These are phyloP conservation scores for Drosophila recens DNA, from an alignment of 2,888 invertebrate genomes.

Conservation along the genomic window DNA sequence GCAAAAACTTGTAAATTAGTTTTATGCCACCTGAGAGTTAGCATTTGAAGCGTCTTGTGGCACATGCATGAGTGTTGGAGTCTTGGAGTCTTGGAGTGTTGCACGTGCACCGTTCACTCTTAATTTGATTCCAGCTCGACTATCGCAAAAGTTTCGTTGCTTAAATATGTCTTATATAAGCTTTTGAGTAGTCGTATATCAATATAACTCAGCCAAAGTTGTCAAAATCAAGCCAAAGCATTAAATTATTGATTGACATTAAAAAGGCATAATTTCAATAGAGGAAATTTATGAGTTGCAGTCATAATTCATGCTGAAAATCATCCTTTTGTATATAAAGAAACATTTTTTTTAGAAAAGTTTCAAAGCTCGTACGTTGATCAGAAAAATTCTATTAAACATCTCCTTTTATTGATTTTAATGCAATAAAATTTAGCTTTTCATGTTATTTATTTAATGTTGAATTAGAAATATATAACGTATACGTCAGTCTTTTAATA, in stretches of 20 bases:
- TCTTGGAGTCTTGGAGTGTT: constrained; percentile 1
- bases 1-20: constrained; percentile 64
- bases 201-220: constrained; percentile 12
- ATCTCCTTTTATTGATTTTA: not conserved
- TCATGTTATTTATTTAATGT: not conserved
- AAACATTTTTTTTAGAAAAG: not conserved
- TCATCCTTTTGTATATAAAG: too few relatives aligned
- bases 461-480: not conserved
- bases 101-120: constrained; percentile 22
- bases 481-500: not conserved
- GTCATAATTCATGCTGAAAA: not conserved
- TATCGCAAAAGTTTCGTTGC: constrained; percentile 25
- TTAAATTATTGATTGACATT: constrained; percentile 36
- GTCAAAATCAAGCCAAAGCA: constrained; percentile 16
- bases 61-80: constrained; percentile 11
- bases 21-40: constrained; percentile 58
- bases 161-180: constrained; percentile 14
- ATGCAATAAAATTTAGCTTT: not conserved
- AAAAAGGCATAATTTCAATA: constrained; percentile 12
- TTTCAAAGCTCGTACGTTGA: not conserved
- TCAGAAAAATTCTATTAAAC: not conserved
- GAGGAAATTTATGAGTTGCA: constrained; percentile 2
- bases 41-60: constrained; percentile 26
- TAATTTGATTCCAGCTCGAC: constrained; percentile 30
- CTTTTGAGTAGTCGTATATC: constrained; percentile 20